Percentiles rank a stretch among this genome's conserved stretches.
phyloP scores from a whole-genome alignment of 2,113 vertebrate species.

The Gasterosteus aculeatus region DNA sequence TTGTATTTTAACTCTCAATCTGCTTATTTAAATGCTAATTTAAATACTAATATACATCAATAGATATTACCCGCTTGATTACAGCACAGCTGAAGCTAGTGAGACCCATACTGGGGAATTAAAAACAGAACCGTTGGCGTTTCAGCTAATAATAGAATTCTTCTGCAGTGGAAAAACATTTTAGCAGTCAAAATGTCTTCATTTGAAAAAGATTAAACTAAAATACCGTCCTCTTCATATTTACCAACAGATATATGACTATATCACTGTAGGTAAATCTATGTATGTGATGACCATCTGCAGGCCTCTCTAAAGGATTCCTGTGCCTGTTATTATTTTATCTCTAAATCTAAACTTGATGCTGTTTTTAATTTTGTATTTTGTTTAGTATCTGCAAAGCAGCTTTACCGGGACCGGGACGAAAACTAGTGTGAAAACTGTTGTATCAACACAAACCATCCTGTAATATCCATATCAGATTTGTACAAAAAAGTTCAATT shows the following conservation, averaged over 20 bases:
- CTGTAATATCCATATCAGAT: neutral
- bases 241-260: too few relatives aligned
- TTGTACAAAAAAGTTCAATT: neutral
- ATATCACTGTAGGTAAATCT: neutral
- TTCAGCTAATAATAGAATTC: neutral
- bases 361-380: neutral
- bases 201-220: neutral
- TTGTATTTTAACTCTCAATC: neutral
- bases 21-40: neutral
- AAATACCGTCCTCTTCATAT: neutral
- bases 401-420: too few relatives aligned
- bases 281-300: neutral
- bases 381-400: neutral
- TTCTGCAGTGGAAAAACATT: neutral
- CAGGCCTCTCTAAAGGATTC: neutral
- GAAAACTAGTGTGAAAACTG: neutral
- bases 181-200: neutral
- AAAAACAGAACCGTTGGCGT: neutral
- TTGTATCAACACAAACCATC: neutral
- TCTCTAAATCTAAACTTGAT: too few relatives aligned
- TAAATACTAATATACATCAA: neutral
- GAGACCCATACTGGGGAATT: too few relatives aligned
- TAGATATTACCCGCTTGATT: neutral
- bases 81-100: neutral
- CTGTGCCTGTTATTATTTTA: neutral